Percentiles rank a stretch among this genome's conserved stretches.
Evolutionary conservation across 2,797 vertebrate species (phyloP).

Genomic region (Poeciliopsis paucimaculata): DNA sequence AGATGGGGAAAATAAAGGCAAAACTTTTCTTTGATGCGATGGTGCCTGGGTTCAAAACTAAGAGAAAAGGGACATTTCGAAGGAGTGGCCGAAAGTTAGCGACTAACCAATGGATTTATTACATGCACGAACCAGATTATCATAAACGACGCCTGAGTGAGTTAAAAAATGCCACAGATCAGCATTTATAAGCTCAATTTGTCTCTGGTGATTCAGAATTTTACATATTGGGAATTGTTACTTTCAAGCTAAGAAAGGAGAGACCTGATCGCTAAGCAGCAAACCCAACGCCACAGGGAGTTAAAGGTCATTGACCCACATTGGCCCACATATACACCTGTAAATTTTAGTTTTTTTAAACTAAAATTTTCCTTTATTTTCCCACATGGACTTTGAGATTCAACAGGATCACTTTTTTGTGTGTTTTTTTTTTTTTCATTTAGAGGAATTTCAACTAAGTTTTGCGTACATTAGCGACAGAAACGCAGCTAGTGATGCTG

Average conservation of each 20-base stretch:
- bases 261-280: neutral
- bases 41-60: neutral
- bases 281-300: neutral
- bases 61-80: neutral
- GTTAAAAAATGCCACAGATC: neutral
- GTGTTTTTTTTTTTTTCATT: too few species aligned
- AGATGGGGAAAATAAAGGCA: slow-evolving; percentile 21
- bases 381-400: neutral
- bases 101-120: neutral
- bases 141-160: neutral
- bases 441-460: too few species aligned
- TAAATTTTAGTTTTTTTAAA: neutral
- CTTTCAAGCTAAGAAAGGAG: neutral
- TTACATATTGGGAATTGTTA: neutral
- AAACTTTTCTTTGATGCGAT: slow-evolving; percentile 13
- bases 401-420: neutral
- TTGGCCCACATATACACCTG: neutral
- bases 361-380: neutral
- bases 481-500: neutral
- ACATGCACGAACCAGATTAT: neutral
- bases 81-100: neutral
- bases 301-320: neutral
- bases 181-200: neutral
- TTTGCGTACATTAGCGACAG: too few species aligned
- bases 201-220: neutral